These are phyloP conservation scores for Engraulis encrasicolus DNA, from an alignment of 2,113 vertebrate genomes.

Conservation along the genomic window DNA sequence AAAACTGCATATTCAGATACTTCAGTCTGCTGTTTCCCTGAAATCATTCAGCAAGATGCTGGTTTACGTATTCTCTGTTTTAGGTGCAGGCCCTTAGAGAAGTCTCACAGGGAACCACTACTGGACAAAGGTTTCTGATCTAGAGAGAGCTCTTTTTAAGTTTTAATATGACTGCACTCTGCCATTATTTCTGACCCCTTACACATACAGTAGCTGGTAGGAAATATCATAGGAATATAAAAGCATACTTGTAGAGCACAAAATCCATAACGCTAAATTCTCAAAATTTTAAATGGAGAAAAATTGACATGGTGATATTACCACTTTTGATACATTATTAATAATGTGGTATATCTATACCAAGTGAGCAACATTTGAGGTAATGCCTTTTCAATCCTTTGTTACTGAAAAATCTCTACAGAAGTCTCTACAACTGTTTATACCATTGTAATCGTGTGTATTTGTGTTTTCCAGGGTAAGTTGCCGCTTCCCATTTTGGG, in stretches of 20 bases:
- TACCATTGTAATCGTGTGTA: neutral
- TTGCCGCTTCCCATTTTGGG: slow-evolving; percentile 31
- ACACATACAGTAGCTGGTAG: neutral
- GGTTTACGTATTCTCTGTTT: slow-evolving; percentile 91
- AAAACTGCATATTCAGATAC: neutral
- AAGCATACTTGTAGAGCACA: neutral
- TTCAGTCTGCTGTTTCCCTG: slow-evolving; percentile 32
- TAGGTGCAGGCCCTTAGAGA: slow-evolving; percentile 88
- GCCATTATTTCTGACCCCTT: neutral
- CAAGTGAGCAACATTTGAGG: slow-evolving; percentile 52
- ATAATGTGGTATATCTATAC: slow-evolving; percentile 37
- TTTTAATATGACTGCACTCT: neutral
- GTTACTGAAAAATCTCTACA: slow-evolving; percentile 25
- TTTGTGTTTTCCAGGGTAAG: slow-evolving; percentile 59
- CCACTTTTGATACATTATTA: slow-evolving; percentile 6
- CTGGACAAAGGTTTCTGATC: slow-evolving; percentile 89
- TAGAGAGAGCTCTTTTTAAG: slow-evolving; percentile 72
- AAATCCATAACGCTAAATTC: no score
- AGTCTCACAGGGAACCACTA: slow-evolving; percentile 81
- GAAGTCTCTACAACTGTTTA: neutral
- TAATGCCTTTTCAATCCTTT: slow-evolving; percentile 51
- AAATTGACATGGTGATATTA: neutral
- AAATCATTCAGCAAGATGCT: slow-evolving; percentile 73
- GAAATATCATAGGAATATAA: no score
- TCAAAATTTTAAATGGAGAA: no score